Conservation (phyloP, 2,888 invertebrate genomes). For the Drosophila multiciliata region DNA sequence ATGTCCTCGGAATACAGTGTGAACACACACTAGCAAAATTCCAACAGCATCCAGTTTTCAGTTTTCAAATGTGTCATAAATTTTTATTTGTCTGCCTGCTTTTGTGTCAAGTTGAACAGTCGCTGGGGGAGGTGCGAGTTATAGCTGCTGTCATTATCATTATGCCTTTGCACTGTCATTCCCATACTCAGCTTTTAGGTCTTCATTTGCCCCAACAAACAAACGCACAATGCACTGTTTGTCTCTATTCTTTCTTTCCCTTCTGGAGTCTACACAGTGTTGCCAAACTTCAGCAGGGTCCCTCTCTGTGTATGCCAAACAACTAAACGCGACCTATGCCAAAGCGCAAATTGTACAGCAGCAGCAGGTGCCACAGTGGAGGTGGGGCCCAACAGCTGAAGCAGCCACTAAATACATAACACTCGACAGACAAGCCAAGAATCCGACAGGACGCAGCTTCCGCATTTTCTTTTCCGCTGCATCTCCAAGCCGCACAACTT, state of each 20-base stretch:
- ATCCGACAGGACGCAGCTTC: slow-evolving; percentile 72
- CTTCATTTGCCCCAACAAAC: slow-evolving; percentile 4
- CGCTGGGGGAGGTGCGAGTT: slow-evolving; percentile 18
- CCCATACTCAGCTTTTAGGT: slow-evolving; percentile 14
- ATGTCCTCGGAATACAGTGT: slow-evolving; percentile 36
- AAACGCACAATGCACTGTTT: slow-evolving; percentile 67
- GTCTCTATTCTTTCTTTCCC: slow-evolving; percentile 73
- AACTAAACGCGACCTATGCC: slow-evolving; percentile 65
- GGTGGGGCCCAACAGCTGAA: slow-evolving; percentile 24
- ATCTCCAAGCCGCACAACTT: slow-evolving; percentile 18
- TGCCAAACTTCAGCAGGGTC: slow-evolving; percentile 62
- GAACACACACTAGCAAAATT: slow-evolving; percentile 51
- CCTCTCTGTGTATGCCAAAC: slow-evolving; percentile 46
- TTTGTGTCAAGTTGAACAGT: slow-evolving; percentile 70
- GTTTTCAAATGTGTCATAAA: slow-evolving; percentile 67
- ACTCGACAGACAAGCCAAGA: slow-evolving; percentile 78
- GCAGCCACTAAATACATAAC: slow-evolving; percentile 79
- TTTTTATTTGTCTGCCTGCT: slow-evolving; percentile 76
- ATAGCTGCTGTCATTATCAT: slow-evolving; percentile 67
- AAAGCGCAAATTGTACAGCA: slow-evolving; percentile 63
- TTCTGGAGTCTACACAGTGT: slow-evolving; percentile 41
- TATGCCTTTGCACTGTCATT: slow-evolving; percentile 55
- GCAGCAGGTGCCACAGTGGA: slow-evolving; percentile 28
- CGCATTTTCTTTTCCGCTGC: slow-evolving; percentile 65
- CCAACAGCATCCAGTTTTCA: slow-evolving; percentile 66